Base-by-base conservation (phyloP, 2,113 vertebrate species). In the Sturnira hondurensis region DNA sequence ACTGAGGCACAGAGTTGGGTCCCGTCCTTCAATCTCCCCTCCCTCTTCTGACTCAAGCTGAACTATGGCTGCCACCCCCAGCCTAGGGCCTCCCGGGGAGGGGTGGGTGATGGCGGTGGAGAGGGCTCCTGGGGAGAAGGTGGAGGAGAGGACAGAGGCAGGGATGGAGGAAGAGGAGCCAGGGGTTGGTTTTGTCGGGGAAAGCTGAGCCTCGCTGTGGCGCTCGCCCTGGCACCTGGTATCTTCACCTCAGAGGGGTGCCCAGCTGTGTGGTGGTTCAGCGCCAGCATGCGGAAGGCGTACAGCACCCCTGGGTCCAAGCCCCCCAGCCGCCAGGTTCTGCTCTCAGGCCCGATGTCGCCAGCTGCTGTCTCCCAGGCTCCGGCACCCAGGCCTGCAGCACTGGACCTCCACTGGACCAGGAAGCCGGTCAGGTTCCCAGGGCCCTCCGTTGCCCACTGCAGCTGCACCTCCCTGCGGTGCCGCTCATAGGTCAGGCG, bases 221-320 rank as follows among this genome's bases (percentile, higher is more conserved):
- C 5, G 0, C 73, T 50, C 13, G 56, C 26, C 68, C 47, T 11
- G 61, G 97, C 99, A 99, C 99, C 99, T 99, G 99, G 99, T 84
- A 97, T 99, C 98, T 98, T 99, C 95, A 98, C 97, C 95, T 98
- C 98, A 11, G 99, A 99, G 5, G 99, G 99, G 80, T 99, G 96
- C 96, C 99, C 99, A 0, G 98, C 91, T 4, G 99, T 99, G 92
- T 98, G 98, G 97, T 99, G 99, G 97, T 99, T 99, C 96, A 99
- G 96, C 15, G 99, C 99, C 94, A 98, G 97, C 96, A 99, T 89
- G 2, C 99, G 98, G 97, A 99, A 99, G 89, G 98, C 98, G 38
- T 99, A 99, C 36, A 98, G 97, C 70, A 97, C 91, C 0, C 98
- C 97, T 0, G 99, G 99, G 88, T 99, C 99, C 97, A 99, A 96